These are phyloP conservation scores for Rosalia funebris DNA, from an alignment of 2,888 invertebrate genomes.

Conservation along the genomic window DNA sequence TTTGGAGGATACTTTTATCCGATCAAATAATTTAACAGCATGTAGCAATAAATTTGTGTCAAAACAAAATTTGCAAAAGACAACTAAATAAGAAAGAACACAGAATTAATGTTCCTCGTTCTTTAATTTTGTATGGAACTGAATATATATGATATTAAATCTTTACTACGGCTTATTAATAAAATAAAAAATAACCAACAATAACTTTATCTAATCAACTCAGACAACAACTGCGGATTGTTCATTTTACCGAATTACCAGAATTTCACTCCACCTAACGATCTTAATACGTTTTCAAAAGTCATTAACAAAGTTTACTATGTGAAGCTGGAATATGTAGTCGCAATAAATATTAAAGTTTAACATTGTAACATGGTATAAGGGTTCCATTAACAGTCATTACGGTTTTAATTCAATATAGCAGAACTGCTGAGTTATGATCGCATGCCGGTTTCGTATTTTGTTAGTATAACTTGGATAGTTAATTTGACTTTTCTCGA, in stretches of 20 bases:
- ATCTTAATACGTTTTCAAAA: constrained; percentile 7
- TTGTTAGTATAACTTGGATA: not conserved
- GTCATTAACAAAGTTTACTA: not conserved
- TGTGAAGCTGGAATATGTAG: not conserved
- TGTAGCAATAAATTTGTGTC: no score
- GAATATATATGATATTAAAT: no score
- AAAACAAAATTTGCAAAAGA: no score
- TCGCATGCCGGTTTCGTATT: not conserved
- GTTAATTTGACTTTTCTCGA: not conserved
- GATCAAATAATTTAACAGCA: no score
- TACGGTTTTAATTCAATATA: not conserved
- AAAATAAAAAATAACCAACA: no score
- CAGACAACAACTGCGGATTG: not conserved
- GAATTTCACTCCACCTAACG: not conserved
- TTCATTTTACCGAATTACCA: not conserved
- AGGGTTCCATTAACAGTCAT: not conserved
- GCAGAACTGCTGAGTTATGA: not conserved
- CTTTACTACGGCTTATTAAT: no score
- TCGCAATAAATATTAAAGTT: not conserved
- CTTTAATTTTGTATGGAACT: no score
- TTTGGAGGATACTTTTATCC: no score
- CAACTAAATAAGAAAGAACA: no score
- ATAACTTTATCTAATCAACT: no score
- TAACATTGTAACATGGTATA: not conserved
- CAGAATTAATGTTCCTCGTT: no score